Percentiles rank a stretch among this genome's conserved stretches.
These are phyloP conservation scores for Sebastes miniatus DNA, from an alignment of 2,797 vertebrate species.

Conservation along the genomic window DNA sequence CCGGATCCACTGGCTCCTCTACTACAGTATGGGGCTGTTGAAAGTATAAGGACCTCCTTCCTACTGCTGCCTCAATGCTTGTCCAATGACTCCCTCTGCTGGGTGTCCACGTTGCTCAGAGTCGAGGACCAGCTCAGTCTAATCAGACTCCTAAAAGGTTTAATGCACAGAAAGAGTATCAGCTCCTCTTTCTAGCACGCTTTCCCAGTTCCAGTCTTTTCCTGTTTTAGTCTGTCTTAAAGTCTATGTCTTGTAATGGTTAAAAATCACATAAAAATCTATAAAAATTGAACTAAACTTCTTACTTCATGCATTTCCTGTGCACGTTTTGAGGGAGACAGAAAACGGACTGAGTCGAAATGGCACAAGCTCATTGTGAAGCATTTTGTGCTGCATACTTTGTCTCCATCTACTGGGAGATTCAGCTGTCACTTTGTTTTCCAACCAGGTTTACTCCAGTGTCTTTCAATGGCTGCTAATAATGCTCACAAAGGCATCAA, in stretches of 20 bases:
- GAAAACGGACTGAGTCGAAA: background rate
- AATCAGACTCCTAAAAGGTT: background rate
- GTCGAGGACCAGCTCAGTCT: background rate
- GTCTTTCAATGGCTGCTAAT: background rate
- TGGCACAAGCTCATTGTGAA: background rate
- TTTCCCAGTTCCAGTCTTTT: background rate
- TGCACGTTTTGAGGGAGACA: background rate
- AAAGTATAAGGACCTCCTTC: slow-evolving; percentile 17
- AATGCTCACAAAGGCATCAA: background rate
- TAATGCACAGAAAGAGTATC: background rate
- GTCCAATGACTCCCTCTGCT: slow-evolving; percentile 76
- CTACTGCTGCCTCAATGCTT: slow-evolving; percentile 34
- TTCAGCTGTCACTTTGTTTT: background rate
- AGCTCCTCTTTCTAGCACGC: background rate
- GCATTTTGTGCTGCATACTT: slow-evolving; percentile 45
- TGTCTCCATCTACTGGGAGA: slow-evolving; percentile 82
- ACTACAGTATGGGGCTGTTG: background rate
- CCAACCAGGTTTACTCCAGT: background rate
- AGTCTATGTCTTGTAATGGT: background rate
- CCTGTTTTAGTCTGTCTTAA: background rate
- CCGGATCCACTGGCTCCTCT: slow-evolving; percentile 37
- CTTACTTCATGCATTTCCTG: background rate
- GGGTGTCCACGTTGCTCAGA: slow-evolving; percentile 28
- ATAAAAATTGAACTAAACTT: background rate
- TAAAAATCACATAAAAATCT: background rate